Percentiles rank a stretch among this genome's conserved stretches.
Conservation (phyloP, 1,140 invertebrate genomes). For the Apis cerana region DNA sequence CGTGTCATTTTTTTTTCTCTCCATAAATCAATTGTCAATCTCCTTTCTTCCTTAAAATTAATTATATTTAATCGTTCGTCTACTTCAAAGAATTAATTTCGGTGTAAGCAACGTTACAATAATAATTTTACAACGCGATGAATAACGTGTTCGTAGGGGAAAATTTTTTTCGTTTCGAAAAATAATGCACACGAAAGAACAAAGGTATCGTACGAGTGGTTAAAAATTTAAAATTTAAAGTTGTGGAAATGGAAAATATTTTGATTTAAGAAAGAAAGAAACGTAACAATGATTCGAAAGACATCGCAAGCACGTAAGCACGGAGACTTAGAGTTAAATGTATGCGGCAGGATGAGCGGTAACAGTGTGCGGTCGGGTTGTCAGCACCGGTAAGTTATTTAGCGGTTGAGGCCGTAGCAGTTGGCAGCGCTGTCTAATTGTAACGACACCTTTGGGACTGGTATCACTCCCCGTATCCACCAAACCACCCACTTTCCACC, state of each 20-base stretch:
- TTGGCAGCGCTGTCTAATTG: conserved; percentile 79
- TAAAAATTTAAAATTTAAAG: too few relatives aligned
- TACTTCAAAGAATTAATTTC: too few relatives aligned
- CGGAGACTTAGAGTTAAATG: conserved; percentile 48
- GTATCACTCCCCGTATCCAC: conserved; percentile 66
- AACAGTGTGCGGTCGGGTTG: conserved; percentile 75
- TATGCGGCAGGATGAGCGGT: conserved; percentile 62
- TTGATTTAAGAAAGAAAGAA: background rate
- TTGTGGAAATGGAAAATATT: too few relatives aligned
- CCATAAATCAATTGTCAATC: conserved; percentile 29
- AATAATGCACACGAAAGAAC: too few relatives aligned
- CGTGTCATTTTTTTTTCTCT: conserved; percentile 59
- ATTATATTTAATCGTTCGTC: background rate
- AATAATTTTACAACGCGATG: too few relatives aligned
- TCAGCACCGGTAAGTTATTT: conserved; percentile 79
- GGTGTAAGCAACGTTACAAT: too few relatives aligned
- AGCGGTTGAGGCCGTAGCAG: conserved; percentile 75
- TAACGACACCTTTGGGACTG: conserved; percentile 78
- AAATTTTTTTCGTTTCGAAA: too few relatives aligned
- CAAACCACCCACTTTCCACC: conserved; percentile 59
- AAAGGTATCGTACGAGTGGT: too few relatives aligned
- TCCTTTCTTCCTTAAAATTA: background rate
- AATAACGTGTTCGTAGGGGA: too few relatives aligned
- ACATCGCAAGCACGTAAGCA: background rate
- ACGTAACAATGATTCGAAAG: background rate